A percentile compares a stretch with the other conserved stretches of the same genome.
Evolutionary conservation across 1,140 invertebrate species (phyloP).

Genomic region (Kradibia gibbosae): DNA sequence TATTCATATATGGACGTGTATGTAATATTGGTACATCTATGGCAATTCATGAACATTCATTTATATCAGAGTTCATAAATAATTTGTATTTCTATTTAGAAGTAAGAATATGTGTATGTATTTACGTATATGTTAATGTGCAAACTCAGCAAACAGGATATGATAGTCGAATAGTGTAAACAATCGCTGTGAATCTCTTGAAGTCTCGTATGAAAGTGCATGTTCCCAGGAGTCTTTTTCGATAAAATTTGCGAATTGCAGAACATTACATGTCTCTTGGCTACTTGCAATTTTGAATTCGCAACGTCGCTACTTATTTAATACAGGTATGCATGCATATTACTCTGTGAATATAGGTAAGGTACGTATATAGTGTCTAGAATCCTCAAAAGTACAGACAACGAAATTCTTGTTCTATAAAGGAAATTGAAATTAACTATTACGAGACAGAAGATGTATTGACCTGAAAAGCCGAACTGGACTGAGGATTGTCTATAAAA

Average conservation of each 20-base stretch:
- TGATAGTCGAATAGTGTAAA: not conserved
- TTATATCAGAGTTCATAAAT: not conserved
- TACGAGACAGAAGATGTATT: not conserved
- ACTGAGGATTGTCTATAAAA: no score
- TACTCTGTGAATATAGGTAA: not conserved
- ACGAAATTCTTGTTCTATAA: not conserved
- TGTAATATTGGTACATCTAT: no score
- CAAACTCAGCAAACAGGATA: not conserved
- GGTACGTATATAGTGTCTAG: not conserved
- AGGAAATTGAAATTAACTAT: slow-evolving; percentile 21
- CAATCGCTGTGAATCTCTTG: no score
- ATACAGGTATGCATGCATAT: not conserved
- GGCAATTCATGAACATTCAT: not conserved
- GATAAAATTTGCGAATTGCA: slow-evolving; percentile 23
- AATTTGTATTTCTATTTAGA: not conserved
- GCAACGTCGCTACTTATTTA: not conserved
- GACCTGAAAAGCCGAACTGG: not conserved
- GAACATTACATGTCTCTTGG: not conserved
- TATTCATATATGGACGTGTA: no score
- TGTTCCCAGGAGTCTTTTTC: not conserved
- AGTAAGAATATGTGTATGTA: not conserved
- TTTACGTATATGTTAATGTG: not conserved
- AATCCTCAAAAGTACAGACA: not conserved
- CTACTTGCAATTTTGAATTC: not conserved
- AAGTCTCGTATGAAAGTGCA: no score